Evolutionary conservation across 2,113 vertebrate genomes (phyloP).

Genomic region (Puntigrus tetrazona): DNA sequence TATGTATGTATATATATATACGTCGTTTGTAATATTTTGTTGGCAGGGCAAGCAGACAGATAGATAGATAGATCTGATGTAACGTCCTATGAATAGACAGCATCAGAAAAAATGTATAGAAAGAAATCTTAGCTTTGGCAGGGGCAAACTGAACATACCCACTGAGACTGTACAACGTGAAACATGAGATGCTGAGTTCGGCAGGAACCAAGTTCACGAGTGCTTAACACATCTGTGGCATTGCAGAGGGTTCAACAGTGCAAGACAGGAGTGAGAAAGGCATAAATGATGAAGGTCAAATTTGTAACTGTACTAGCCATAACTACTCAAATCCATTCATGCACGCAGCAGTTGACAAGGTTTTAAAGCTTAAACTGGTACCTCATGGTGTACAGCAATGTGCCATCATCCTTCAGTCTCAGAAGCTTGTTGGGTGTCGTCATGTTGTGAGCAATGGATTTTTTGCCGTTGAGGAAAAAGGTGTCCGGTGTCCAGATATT

Average conservation of each 20-base stretch:
- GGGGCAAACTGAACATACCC: constrained; percentile 9
- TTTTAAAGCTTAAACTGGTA: constrained; percentile 59
- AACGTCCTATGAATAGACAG: neutral
- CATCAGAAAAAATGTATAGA: neutral
- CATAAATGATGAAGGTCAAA: constrained; percentile 16
- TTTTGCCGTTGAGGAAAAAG: constrained; percentile 97
- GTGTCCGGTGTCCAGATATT: constrained; percentile 99
- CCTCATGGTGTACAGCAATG: constrained; percentile 98
- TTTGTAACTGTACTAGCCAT: neutral
- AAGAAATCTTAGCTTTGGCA: neutral
- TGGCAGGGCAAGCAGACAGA: neutral
- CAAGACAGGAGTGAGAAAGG: neutral
- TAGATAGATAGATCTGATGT: neutral
- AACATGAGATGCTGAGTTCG: constrained; percentile 19
- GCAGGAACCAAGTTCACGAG: neutral
- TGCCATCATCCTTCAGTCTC: constrained; percentile 90
- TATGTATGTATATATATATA: no score
- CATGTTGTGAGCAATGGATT: constrained; percentile 98
- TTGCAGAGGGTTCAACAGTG: neutral
- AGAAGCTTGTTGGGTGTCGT: constrained; percentile 97
- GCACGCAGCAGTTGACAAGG: constrained; percentile 1
- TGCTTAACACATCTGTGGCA: constrained; percentile 18
- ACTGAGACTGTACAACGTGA: neutral
- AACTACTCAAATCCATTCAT: neutral
- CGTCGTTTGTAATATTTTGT: neutral